Base-by-base conservation (phyloP, 2,797 vertebrate genomes). In the Todus mexicanus region DNA sequence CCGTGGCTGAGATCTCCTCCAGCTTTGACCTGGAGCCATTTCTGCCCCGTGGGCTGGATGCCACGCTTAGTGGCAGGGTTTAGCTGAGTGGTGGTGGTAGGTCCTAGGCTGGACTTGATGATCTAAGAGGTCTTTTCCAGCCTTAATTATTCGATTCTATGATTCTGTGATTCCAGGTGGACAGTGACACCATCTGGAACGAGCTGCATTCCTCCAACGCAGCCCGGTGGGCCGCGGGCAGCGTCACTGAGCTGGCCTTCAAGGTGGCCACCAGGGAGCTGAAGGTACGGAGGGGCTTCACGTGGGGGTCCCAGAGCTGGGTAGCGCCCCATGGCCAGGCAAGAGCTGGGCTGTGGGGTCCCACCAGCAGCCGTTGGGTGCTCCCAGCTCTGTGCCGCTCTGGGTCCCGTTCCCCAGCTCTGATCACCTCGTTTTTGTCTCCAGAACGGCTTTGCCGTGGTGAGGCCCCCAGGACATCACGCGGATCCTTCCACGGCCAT, bases 101-200 rank as follows among this genome's bases (percentile, higher is more conserved):
- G n/a, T n/a, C n/a, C n/a, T n/a, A n/a, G n/a, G n/a, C n/a, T n/a
- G n/a, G n/a, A n/a, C n/a, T n/a, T n/a, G n/a, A n/a, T n/a, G n/a
- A n/a, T n/a, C n/a, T n/a, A n/a, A n/a, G n/a, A n/a, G n/a, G n/a
- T n/a, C n/a, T n/a, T n/a, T n/a, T n/a, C n/a, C n/a, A n/a, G n/a
- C n/a, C n/a, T n/a, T n/a, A n/a, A n/a, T n/a, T n/a, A n/a, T n/a
- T n/a, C n/a, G n/a, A n/a, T n/a, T n/a, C n/a, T n/a, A n/a, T n/a
- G n/a, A n/a, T n/a, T n/a, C n/a, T n/a, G n/a, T n/a, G n/a, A n/a
- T n/a, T 35, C 5, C 88, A 97, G 96, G 99, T 99, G 93, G 99
- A 99, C 88, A 99, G 99, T 2, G 99, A 99, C 95, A 99, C 99
- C 96, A 98, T 99, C 97, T 99, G 99, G 99, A 99, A 99, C 0